Conservation (phyloP, 2,888 invertebrate species). For the Steromphala cineraria region DNA sequence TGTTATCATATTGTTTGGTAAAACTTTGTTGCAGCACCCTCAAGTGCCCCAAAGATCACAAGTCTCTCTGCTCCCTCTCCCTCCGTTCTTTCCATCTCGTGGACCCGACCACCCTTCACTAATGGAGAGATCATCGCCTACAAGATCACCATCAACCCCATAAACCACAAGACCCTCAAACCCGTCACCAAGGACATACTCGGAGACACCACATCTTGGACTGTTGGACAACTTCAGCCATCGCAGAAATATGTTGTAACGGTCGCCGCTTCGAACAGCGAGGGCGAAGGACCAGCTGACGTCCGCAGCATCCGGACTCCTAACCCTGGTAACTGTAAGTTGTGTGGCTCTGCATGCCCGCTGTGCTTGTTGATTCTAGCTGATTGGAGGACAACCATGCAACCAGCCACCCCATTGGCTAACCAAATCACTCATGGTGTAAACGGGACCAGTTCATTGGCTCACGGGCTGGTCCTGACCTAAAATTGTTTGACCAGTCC, state of each 20-base stretch:
- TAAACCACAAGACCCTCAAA: constrained; percentile 55
- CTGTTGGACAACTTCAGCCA: constrained; percentile 59
- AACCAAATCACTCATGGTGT: neutral
- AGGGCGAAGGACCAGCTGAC: constrained; percentile 61
- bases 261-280: constrained; percentile 59
- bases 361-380: constrained; percentile 21
- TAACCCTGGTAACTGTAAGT: constrained; percentile 58
- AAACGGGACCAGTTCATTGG: neutral
- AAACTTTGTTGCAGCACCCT: constrained; percentile 87
- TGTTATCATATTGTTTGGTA: neutral
- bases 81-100: constrained; percentile 88
- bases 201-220: constrained; percentile 56
- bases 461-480: neutral
- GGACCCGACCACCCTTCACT: constrained; percentile 90
- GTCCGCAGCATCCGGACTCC: constrained; percentile 56
- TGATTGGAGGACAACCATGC: constrained; percentile 2
- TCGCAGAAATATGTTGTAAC: constrained; percentile 54
- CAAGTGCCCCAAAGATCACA: constrained; percentile 83
- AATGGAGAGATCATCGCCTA: constrained; percentile 93
- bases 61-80: constrained; percentile 82
- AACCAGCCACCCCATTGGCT: constrained; percentile 16
- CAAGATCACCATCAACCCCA: constrained; percentile 83
- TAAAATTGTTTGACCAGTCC: neutral
- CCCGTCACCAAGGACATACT: constrained; percentile 51
- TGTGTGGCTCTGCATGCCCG: constrained; percentile 25